Evolutionary conservation across 2,113 vertebrate genomes (phyloP), one percentile per base, ranked within the genome.

Genomic region (Arothron firmamentum): DNA sequence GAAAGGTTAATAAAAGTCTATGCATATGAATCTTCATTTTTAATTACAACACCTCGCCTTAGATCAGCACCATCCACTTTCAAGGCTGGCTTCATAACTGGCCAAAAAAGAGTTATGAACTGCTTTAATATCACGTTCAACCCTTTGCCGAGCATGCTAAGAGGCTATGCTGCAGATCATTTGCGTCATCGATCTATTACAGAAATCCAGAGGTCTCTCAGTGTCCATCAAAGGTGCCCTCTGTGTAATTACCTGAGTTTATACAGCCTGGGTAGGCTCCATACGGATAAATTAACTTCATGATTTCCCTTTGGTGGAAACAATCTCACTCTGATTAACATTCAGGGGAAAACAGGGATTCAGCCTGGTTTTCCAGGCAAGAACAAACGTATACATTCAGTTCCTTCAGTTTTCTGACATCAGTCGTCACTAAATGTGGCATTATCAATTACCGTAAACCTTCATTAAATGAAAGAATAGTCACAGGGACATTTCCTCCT

Each of bases 261-360:
- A 21, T 49, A 18, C 19, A 19, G 42, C 25, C 6, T 65, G 62
- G 48, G 62, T 34, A 53, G 52, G 49, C 46, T 61, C 65, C 51
- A 2, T 13, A n/a, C 2, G 34, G 19, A 41, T 12, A 58, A 63
- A 72, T 77, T 68, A 73, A 57, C 4, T 21, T 4, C 48, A 19
- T 80, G 14, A 70, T 79, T 85, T 84, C 67, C 59, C 67, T 56
- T 47, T 34, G 63, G 62, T 58, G 7, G 11, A 66, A 62, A 67
- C 19, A 13, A 28, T 25, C 38, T 65, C 23, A 21, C 1, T 55
- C 60, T 85, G 67, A 82, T 84, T 65, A 69, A 11, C 21, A 23
- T 23, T 23, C 21, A 23, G 21, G 21, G 21, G 21, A 23, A 23
- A 23, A 23, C 21, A 23, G 21, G 21, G 3, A 23, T 23, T 23